A percentile compares a stretch with the other conserved stretches of the same genome.
Evolutionary conservation across 2,888 invertebrate species (phyloP).

Genomic region (Alviniconcha strummeri): DNA sequence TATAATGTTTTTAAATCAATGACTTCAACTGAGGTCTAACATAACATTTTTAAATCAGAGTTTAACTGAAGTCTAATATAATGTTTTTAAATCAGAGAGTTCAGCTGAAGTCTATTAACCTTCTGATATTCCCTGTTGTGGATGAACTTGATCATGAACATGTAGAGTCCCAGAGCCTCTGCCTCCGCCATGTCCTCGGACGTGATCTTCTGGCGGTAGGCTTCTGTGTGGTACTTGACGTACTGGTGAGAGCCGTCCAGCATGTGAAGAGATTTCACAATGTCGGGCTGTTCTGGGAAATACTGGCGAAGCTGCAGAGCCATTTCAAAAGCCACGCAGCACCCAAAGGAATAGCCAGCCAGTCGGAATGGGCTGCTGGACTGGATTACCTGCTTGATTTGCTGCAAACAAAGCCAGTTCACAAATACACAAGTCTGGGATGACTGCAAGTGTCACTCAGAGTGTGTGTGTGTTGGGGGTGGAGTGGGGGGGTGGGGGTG

Average conservation of each 20-base stretch:
- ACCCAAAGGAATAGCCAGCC: slow-evolving; percentile 96
- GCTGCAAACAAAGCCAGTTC: slow-evolving; percentile 65
- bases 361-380: slow-evolving; percentile 89
- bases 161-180: slow-evolving; percentile 63
- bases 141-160: slow-evolving; percentile 65
- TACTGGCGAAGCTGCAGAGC: slow-evolving; percentile 84
- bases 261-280: slow-evolving; percentile 79
- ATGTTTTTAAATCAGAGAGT: no score
- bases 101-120: background rate
- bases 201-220: slow-evolving; percentile 56
- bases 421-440: background rate
- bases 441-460: background rate
- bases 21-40: no score
- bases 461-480: background rate
- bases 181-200: slow-evolving; percentile 52
- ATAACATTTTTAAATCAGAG: no score
- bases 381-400: slow-evolving; percentile 83
- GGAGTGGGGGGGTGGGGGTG: no score
- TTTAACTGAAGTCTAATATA: no score
- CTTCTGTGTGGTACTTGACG: slow-evolving; percentile 74
- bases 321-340: slow-evolving; percentile 96
- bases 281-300: slow-evolving; percentile 41
- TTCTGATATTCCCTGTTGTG: slow-evolving; percentile 49
- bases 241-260: slow-evolving; percentile 85
- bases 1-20: no score